Evolutionary conservation across 2,888 invertebrate species (phyloP).

Genomic region (Hyposoter didymator): DNA sequence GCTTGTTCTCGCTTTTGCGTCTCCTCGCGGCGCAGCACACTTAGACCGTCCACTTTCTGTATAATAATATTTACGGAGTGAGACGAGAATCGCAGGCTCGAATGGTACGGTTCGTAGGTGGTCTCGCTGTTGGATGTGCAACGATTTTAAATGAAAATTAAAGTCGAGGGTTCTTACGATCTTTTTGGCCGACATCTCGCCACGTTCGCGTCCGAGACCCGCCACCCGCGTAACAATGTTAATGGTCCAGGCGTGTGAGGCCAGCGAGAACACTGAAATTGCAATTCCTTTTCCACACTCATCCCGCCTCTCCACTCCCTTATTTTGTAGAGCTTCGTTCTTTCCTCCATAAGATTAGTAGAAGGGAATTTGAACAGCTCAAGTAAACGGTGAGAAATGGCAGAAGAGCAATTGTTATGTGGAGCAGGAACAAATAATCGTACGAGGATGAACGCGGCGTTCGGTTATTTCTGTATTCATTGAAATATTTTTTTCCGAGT

Average conservation of each 20-base stretch:
- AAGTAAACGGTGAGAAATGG: background rate
- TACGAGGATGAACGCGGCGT: background rate
- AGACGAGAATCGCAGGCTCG: conserved; percentile 47
- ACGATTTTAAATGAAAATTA: conserved; percentile 84
- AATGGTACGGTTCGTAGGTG: conserved; percentile 80
- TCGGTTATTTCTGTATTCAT: background rate
- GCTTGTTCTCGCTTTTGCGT: conserved; percentile 43
- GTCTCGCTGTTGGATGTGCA: conserved; percentile 79
- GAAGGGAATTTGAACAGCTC: background rate
- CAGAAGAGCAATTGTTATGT: background rate
- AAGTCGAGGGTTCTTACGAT: conserved; percentile 80
- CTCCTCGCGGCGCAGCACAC: conserved; percentile 35
- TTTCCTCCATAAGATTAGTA: conserved; percentile 33
- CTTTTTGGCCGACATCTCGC: conserved; percentile 76
- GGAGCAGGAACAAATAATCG: background rate
- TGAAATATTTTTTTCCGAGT: background rate
- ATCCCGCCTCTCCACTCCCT: conserved; percentile 4
- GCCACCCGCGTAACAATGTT: conserved; percentile 81
- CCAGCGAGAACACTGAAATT: conserved; percentile 74
- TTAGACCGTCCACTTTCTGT: conserved; percentile 39
- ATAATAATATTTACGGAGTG: conserved; percentile 60
- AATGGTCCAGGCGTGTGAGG: conserved; percentile 73
- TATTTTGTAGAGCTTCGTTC: conserved; percentile 13
- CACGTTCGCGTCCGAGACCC: conserved; percentile 43
- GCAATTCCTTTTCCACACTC: conserved; percentile 68